Conservation (phyloP, 2,113 vertebrate species). For the Columba livia region DNA sequence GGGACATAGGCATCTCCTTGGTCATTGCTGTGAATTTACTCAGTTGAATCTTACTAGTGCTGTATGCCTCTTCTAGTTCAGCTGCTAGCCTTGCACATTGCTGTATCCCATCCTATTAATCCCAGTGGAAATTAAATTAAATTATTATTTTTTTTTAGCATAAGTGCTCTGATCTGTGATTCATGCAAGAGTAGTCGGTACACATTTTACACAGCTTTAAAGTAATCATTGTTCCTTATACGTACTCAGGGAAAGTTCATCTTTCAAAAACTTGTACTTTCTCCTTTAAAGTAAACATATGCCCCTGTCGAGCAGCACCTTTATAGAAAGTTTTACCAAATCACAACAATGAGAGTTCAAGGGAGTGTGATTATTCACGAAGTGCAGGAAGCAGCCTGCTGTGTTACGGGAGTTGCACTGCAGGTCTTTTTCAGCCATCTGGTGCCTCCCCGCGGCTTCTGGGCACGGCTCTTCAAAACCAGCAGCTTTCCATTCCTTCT, state of each 20-base stretch:
- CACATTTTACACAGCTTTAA: background rate
- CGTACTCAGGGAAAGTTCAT: background rate
- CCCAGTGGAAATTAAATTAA: background rate
- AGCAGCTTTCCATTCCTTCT: background rate
- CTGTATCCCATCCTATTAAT: background rate
- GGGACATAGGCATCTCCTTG: background rate
- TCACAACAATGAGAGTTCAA: background rate
- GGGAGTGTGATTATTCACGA: background rate
- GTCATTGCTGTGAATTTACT: background rate
- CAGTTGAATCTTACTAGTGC: background rate
- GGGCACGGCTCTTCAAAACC: background rate
- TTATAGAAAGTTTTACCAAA: background rate
- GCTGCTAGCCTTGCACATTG: background rate
- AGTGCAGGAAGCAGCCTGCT: background rate
- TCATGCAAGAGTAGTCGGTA: background rate
- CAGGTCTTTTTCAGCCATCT: conserved; percentile 12
- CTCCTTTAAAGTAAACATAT: background rate
- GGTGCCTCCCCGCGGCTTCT: conserved; percentile 1
- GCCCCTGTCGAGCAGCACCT: background rate
- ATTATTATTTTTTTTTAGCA: background rate
- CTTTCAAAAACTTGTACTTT: background rate
- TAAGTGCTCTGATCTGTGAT: background rate
- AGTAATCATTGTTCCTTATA: background rate
- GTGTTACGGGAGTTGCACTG: background rate
- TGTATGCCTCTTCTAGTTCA: background rate